A percentile compares a stretch with the other conserved stretches of the same genome.
phyloP scores from a whole-genome alignment of 2,797 vertebrate species.

The Natrix natrix region DNA sequence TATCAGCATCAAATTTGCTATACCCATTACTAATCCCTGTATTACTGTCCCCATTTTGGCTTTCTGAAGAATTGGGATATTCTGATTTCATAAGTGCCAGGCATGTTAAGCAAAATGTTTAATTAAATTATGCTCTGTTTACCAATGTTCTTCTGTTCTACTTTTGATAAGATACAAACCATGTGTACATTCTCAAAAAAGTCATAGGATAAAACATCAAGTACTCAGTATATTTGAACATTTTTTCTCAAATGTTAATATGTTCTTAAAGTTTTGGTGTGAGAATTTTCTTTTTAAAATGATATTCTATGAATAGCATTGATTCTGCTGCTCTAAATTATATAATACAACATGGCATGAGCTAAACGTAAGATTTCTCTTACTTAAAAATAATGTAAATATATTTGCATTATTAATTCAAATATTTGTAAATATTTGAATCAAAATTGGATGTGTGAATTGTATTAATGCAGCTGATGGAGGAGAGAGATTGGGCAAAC shows the following conservation, averaged over 20 bases:
- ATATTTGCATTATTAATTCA: not conserved
- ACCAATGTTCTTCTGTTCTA: not conserved
- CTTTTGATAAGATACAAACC: not conserved
- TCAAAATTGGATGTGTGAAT: not conserved
- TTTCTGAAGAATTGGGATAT: not conserved
- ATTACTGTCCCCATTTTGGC: not conserved
- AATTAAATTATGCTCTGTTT: not conserved
- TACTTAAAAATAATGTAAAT: not conserved
- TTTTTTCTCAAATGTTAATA: not conserved
- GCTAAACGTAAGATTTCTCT: not conserved
- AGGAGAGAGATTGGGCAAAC: not conserved
- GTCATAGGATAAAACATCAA: not conserved
- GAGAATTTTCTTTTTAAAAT: not conserved
- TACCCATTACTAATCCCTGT: not conserved
- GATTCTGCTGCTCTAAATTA: not conserved
- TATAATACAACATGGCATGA: not conserved
- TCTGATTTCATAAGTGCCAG: not conserved
- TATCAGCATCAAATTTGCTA: not conserved
- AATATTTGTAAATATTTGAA: not conserved
- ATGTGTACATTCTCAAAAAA: not conserved
- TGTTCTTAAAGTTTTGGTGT: not conserved
- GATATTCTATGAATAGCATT: not conserved
- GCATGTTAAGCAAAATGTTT: not conserved
- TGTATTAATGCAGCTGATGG: not conserved
- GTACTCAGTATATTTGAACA: not conserved